A percentile compares a stretch with the other conserved stretches of the same genome.
Conservation (phyloP, 1,140 invertebrate species). For the Archegozetes longisetosus region DNA sequence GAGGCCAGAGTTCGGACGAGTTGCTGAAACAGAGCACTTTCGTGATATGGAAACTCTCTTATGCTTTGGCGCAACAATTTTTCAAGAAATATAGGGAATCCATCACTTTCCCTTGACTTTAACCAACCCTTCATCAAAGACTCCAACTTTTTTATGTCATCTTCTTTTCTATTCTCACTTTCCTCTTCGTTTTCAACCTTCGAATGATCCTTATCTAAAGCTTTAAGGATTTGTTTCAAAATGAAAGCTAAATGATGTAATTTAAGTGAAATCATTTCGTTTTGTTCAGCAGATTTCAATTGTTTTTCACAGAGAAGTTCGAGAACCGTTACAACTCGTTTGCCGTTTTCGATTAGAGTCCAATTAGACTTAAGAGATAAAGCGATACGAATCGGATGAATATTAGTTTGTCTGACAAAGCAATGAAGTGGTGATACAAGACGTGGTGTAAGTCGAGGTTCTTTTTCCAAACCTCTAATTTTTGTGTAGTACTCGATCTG, state of each 20-base stretch:
- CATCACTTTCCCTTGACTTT: slow-evolving; percentile 53
- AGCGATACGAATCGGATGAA: slow-evolving; percentile 27
- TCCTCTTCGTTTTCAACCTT: slow-evolving; percentile 21
- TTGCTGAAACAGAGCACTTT: slow-evolving; percentile 68
- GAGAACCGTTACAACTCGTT: slow-evolving; percentile 61
- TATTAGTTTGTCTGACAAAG: slow-evolving; percentile 56
- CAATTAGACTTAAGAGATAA: slow-evolving; percentile 27
- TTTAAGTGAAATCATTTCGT: slow-evolving; percentile 85
- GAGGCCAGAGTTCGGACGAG: slow-evolving; percentile 51
- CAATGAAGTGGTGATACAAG: slow-evolving; percentile 61
- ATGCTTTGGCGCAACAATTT: slow-evolving; percentile 63
- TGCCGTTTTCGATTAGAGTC: slow-evolving; percentile 52
- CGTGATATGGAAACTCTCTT: slow-evolving; percentile 67
- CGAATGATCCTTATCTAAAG: background rate
- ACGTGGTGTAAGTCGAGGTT: slow-evolving; percentile 53
- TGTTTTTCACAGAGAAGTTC: slow-evolving; percentile 67
- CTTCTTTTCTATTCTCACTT: slow-evolving; percentile 27
- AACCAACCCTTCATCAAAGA: slow-evolving; percentile 36
- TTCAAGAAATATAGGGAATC: slow-evolving; percentile 60
- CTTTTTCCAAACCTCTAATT: slow-evolving; percentile 56
- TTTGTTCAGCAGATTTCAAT: slow-evolving; percentile 64
- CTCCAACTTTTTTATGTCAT: slow-evolving; percentile 23
- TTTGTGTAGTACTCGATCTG: slow-evolving; percentile 71
- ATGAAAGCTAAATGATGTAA: slow-evolving; percentile 69
- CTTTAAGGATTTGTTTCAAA: slow-evolving; percentile 35